phyloP scores from a whole-genome alignment of 2,888 invertebrate species.

The Rhodophaea formosa region DNA sequence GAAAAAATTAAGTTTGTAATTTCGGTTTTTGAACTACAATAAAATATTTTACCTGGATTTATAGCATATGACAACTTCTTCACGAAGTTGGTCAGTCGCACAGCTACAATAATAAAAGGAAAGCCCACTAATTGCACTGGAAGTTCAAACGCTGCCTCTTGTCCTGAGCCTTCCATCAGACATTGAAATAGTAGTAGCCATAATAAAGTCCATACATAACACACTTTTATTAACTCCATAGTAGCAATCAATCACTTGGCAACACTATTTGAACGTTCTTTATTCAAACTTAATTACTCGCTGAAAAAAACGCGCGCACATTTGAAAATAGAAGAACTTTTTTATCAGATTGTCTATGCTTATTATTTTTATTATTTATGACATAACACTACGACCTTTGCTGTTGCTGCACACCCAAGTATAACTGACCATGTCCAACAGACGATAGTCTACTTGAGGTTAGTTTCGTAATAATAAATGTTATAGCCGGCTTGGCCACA shows the following conservation, averaged over 20 bases:
- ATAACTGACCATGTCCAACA: conserved; percentile 61
- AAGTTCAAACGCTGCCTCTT: conserved; percentile 62
- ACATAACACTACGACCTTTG: conserved; percentile 54
- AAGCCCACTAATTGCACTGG: conserved; percentile 92
- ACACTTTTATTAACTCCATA: conserved; percentile 65
- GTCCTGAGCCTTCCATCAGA: conserved; percentile 53
- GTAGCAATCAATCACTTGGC: conserved; percentile 23
- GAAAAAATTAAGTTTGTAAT: no score
- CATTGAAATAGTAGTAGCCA: conserved; percentile 60
- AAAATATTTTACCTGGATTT: conserved; percentile 84
- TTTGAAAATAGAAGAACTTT: background rate
- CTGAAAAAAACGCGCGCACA: background rate
- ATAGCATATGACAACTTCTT: conserved; percentile 91
- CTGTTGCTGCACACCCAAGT: conserved; percentile 49
- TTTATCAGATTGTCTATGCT: background rate
- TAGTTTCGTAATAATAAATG: conserved; percentile 59
- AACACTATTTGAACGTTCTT: conserved; percentile 9
- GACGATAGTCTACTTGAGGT: conserved; percentile 37
- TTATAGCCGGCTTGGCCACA: conserved; percentile 37
- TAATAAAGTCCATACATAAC: conserved; percentile 56
- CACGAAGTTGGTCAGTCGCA: conserved; percentile 89
- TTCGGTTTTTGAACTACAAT: background rate
- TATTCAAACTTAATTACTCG: background rate
- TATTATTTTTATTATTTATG: conserved; percentile 26
- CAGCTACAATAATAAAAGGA: conserved; percentile 90